Evolutionary conservation across 2,888 invertebrate species (phyloP), one percentile per base, ranked within the genome.

Genomic region (Bimastos eiseni): DNA sequence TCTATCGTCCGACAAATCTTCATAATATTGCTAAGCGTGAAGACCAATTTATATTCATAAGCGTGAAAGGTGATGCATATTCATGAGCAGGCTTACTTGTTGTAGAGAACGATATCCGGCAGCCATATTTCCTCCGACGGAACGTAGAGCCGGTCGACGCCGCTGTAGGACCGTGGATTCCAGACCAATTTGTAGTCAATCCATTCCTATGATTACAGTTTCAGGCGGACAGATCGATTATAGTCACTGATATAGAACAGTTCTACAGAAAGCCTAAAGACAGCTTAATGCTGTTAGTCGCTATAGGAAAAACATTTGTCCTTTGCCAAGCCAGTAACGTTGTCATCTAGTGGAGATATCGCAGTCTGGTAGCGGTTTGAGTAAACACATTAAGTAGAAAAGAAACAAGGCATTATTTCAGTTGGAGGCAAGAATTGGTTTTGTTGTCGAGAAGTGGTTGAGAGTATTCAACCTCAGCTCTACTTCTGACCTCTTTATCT

Each of bases 111-210:
- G 91, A 95, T 94, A 92, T 95, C 95, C 5, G 95, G 95, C 21
- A 95, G 93, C 95, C 95, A 95, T 44, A 95, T 94, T 88, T 94
- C 93, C 95, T 98, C 98, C 13, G 98, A 98, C 21, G 98, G 98
- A 49, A 99, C 98, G 95, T 99, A 98, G 88, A 99, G 96, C 95
- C 98, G 98, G 84, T 97, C 97, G 90, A 98, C 97, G 11, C 98
- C 98, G 0, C 98, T 98, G 94, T 98, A 99, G 95, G 98, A 98
- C 91, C 96, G 96, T 0, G 98, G 98, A 95, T 98, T 97, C 98
- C 99, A 99, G 95, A 97, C 97, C 95, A 99, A 97, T 96, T 98
- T 98, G 96, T 98, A 97, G 95, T 99, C 98, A 83, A 93, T 92
- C 95, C 95, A 95, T 83, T 92, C 93, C 93, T 93, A 91, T 30